Conservation (phyloP, 2,113 vertebrate species). For the Myotis lucifugus region DNA sequence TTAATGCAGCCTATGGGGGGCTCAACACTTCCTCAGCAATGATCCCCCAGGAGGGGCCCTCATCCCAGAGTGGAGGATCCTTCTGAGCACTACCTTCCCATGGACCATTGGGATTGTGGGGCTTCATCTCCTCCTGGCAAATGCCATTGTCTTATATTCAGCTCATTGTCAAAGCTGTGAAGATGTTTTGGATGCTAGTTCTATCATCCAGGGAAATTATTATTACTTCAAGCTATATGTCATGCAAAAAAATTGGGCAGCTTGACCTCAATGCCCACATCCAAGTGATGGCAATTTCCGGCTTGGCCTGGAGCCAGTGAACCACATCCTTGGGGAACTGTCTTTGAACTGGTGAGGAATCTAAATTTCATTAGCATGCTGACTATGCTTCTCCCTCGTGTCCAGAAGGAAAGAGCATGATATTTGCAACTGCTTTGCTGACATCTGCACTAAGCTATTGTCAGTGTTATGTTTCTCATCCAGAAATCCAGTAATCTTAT, state of each 20-base stretch:
- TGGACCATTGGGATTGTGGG: fast-evolving
- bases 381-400: not conserved
- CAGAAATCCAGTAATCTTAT: not conserved
- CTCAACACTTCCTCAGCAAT: not conserved
- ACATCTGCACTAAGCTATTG: not conserved
- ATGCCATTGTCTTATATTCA: not conserved
- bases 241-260: not conserved
- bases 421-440: not conserved
- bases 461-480: not conserved
- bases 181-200: not conserved
- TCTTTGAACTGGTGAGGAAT: not conserved
- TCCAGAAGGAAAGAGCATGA: not conserved
- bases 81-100: fast-evolving
- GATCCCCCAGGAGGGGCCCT: not conserved
- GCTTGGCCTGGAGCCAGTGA: not conserved
- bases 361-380: not conserved
- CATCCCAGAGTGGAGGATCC: not conserved
- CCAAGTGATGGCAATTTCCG: not conserved
- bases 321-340: not conserved
- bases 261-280: not conserved
- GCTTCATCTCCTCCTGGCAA: no score
- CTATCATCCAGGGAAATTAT: not conserved
- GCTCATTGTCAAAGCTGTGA: not conserved
- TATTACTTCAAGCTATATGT: not conserved
- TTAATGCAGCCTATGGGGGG: no score